Evolutionary conservation across 2,797 vertebrate species (phyloP), one percentile per base, ranked within the genome.

Genomic region (Cephalopachus bancanus): DNA sequence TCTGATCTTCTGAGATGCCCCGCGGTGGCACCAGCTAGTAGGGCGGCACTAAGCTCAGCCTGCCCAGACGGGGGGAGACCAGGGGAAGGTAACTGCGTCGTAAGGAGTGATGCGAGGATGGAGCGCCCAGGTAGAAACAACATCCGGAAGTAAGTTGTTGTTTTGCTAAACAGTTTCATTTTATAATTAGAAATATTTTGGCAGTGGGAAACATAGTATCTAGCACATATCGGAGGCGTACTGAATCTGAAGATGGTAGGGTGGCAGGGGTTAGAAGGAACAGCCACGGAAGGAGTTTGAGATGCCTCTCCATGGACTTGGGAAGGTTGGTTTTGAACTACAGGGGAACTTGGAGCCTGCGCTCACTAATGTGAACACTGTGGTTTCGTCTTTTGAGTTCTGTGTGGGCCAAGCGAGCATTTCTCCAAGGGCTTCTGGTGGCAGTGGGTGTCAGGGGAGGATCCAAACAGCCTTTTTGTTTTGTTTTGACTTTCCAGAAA

Each of bases 331-430:
- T 55, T 86, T 92, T 71, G 84, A 89, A 49, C 55, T 53, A 49
- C 2, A 59, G 76, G 78, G 44, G 10, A 16, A 53, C 64, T 83
- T 78, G 7, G 57, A 91, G 71, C 53, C 72, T 74, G 26, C 4
- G 7, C 81, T 85, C 62, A 26, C 12, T 15, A 24, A 26, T 64
- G 20, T 76, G 71, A 85, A 24, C 22, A 37, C 5, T 75, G 53
- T 83, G 83, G 33, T 74, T 93, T 94, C 6, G 30, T 17, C 65
- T 71, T 92, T 90, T 51, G 51, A 89, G 53, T 86, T 83, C 71
- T 2, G 12, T 80, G 65, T 33, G 53, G 62, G 72, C 11, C 24
- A 59, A 33, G 26, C 44, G 15, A 59, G 28, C 57, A 74, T 91
- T 62, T 81, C 51, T 49, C 51, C 26, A 11, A n/a, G 44, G 74